Percentiles rank a stretch among this genome's conserved stretches.
These are phyloP conservation scores for Timema podura DNA, from an alignment of 2,888 invertebrate species.

Conservation along the genomic window DNA sequence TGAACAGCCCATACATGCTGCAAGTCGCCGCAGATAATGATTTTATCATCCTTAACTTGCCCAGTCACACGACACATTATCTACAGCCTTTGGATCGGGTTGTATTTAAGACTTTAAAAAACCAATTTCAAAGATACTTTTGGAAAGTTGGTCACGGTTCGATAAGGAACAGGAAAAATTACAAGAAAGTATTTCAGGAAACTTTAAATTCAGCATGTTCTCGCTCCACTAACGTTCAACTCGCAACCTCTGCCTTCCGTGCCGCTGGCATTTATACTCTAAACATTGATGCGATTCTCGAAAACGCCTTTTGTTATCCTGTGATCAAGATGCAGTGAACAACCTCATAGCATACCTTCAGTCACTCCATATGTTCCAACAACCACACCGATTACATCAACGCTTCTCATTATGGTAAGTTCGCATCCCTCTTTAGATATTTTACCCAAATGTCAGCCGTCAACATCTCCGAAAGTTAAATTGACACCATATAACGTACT, in stretches of 20 bases:
- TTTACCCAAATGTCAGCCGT: too few relatives aligned
- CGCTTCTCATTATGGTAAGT: too few relatives aligned
- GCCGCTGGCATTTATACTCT: constrained; percentile 31
- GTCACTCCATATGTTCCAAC: too few relatives aligned
- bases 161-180: constrained; percentile 17
- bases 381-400: too few relatives aligned
- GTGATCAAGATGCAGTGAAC: neutral
- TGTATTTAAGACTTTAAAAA: constrained; percentile 36
- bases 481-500: too few relatives aligned
- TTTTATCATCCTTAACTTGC: too few relatives aligned
- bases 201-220: neutral
- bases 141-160: neutral
- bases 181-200: neutral
- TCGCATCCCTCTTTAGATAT: too few relatives aligned
- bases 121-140: constrained; percentile 30
- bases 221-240: constrained; percentile 25
- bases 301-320: neutral
- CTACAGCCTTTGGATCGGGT: constrained; percentile 29
- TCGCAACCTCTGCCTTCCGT: constrained; percentile 28
- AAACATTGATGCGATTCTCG: constrained; percentile 23
- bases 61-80: too few relatives aligned
- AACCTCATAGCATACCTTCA: too few relatives aligned
- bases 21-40: too few relatives aligned
- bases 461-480: too few relatives aligned
- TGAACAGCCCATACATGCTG: too few relatives aligned